Evolutionary conservation across 2,888 invertebrate species (phyloP).

Genomic region (Candidula unifasciata): DNA sequence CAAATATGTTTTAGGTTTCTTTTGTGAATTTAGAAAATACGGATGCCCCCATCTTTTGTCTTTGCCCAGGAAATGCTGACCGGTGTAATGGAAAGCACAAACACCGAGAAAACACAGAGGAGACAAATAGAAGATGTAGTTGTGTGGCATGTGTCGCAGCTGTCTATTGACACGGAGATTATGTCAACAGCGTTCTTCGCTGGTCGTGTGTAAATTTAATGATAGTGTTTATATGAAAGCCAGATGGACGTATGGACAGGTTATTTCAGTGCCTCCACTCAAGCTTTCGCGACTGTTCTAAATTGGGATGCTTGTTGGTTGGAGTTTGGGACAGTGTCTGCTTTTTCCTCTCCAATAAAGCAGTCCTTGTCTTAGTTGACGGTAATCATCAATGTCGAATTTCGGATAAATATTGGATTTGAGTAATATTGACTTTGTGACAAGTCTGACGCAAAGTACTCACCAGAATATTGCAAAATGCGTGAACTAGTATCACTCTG

Average conservation of each 20-base stretch:
- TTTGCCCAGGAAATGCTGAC: constrained; percentile 29
- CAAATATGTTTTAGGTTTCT: neutral
- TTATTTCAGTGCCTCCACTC: constrained; percentile 14
- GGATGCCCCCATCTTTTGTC: neutral
- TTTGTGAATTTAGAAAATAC: neutral
- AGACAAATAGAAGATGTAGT: constrained; percentile 9
- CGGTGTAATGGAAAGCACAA: constrained; percentile 39
- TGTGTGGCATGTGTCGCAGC: constrained; percentile 18
- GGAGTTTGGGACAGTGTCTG: neutral
- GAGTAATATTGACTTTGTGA: too few species aligned
- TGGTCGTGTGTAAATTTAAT: constrained; percentile 25
- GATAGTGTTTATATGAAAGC: constrained; percentile 28
- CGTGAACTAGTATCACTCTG: too few species aligned
- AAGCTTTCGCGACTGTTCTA: neutral
- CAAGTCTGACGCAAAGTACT: too few species aligned
- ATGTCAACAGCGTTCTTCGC: constrained; percentile 5
- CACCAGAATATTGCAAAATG: too few species aligned
- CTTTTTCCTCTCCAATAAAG: too few species aligned
- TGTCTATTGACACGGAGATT: constrained; percentile 32
- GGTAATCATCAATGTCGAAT: too few species aligned
- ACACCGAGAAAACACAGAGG: neutral
- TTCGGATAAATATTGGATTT: too few species aligned
- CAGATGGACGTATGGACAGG: constrained; percentile 5
- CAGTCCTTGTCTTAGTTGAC: too few species aligned
- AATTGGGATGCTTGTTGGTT: neutral